Conservation (phyloP, 1,140 invertebrate species). For the Drosophila nasuta region DNA sequence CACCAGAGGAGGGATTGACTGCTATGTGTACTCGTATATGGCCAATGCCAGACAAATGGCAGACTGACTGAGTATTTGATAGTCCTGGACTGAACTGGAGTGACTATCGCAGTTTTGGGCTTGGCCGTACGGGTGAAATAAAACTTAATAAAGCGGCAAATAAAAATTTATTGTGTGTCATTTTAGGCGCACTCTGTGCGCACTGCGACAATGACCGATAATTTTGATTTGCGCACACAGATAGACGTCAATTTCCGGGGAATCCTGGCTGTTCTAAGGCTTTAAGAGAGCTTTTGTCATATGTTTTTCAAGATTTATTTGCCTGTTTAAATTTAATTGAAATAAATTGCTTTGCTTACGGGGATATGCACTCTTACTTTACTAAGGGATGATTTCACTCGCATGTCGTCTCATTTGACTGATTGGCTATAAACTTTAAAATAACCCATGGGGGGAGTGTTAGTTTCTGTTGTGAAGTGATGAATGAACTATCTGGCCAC, state of each 20-base stretch:
- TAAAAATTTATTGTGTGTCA: constrained; percentile 82
- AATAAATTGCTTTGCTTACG: constrained; percentile 70
- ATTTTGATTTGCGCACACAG: constrained; percentile 65
- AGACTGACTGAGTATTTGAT: constrained; percentile 24
- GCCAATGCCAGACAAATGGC: constrained; percentile 57
- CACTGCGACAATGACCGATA: constrained; percentile 71
- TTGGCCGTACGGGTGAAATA: constrained; percentile 47
- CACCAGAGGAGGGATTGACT: neutral
- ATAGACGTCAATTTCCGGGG: constrained; percentile 70
- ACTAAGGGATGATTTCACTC: constrained; percentile 19
- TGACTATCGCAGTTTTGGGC: constrained; percentile 10
- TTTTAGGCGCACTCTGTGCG: constrained; percentile 60
- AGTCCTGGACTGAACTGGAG: neutral
- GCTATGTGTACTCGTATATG: constrained; percentile 32
- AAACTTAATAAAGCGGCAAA: constrained; percentile 81
- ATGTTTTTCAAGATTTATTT: constrained; percentile 63
- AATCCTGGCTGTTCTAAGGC: constrained; percentile 34
- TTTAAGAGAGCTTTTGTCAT: constrained; percentile 20
- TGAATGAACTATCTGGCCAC: constrained; percentile 41
- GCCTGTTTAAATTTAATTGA: constrained; percentile 74
- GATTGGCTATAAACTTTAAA: constrained; percentile 57
- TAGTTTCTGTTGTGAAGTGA: constrained; percentile 11
- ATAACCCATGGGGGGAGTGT: neutral
- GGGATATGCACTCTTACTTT: constrained; percentile 17
- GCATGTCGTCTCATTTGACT: constrained; percentile 49